Evolutionary conservation across 2,797 vertebrate species (phyloP).

Genomic region (Morelia viridis): DNA sequence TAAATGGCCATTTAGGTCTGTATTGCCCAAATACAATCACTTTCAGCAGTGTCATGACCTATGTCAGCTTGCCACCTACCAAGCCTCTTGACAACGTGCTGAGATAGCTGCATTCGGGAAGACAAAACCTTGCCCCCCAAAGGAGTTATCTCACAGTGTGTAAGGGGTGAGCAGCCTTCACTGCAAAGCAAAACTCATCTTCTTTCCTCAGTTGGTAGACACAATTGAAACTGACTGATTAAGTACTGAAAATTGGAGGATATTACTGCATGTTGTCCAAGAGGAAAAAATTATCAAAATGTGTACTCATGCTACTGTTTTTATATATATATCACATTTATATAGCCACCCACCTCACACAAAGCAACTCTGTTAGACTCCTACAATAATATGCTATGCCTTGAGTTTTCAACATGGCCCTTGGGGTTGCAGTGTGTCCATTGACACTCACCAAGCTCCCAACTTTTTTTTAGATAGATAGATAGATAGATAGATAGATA

Average conservation of each 20-base stretch:
- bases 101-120: slow-evolving; percentile 46
- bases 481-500: too few species aligned
- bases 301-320: background rate
- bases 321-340: too few species aligned
- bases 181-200: background rate
- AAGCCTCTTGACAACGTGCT: slow-evolving; percentile 56
- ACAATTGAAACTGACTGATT: background rate
- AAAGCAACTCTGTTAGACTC: background rate
- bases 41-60: slow-evolving; percentile 58
- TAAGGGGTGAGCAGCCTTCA: background rate
- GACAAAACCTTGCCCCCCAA: slow-evolving; percentile 48
- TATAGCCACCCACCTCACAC: too few species aligned
- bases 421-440: background rate
- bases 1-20: slow-evolving; percentile 66
- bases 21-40: slow-evolving; percentile 49
- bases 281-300: background rate
- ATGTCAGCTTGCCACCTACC: slow-evolving; percentile 57
- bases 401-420: background rate
- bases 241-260: background rate
- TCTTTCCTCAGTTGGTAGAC: background rate
- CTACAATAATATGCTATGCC: background rate
- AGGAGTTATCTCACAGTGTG: slow-evolving; percentile 34
- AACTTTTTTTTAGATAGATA: background rate
- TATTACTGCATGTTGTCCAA: background rate
- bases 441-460: background rate